Evolutionary conservation across 2,113 vertebrate genomes (phyloP).

Genomic region (Egretta garzetta): DNA sequence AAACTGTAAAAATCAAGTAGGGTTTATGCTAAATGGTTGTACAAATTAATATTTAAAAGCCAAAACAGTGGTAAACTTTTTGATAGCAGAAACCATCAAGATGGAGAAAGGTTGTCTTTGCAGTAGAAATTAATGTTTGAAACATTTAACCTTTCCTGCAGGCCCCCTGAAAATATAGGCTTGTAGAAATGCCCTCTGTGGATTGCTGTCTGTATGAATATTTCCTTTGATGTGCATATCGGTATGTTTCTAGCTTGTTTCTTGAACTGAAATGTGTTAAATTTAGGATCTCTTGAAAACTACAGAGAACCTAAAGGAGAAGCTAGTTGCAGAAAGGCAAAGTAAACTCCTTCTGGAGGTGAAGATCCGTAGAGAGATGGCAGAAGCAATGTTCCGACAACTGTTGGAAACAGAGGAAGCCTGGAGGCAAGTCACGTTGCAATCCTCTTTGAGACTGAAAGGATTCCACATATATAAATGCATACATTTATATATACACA

Average conservation of each 20-base stretch:
- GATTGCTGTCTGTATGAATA: not conserved
- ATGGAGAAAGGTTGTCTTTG: not conserved
- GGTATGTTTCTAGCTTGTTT: not conserved
- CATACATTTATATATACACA: not conserved
- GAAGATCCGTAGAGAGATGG: constrained; percentile 90
- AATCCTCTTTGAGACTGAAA: not conserved
- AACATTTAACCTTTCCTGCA: not conserved
- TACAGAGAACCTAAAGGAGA: constrained; percentile 78
- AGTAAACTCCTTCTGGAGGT: constrained; percentile 85
- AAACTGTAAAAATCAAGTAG: not conserved
- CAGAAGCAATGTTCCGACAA: constrained; percentile 85
- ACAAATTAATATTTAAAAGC: not conserved
- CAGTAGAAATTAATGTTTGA: not conserved
- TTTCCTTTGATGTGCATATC: not conserved
- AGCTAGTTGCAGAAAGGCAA: constrained; percentile 79
- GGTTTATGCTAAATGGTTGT: not conserved
- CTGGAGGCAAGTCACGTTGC: constrained; percentile 68
- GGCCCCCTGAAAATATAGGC: accelerated
- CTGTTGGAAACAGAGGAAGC: constrained; percentile 84
- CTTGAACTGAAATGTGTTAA: not conserved
- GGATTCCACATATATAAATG: not conserved
- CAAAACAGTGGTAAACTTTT: not conserved
- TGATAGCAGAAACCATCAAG: not conserved
- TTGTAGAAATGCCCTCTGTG: not conserved
- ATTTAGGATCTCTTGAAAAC: constrained; percentile 76